Conservation (phyloP, 2,113 vertebrate genomes). For the Dipodomys ordii region DNA sequence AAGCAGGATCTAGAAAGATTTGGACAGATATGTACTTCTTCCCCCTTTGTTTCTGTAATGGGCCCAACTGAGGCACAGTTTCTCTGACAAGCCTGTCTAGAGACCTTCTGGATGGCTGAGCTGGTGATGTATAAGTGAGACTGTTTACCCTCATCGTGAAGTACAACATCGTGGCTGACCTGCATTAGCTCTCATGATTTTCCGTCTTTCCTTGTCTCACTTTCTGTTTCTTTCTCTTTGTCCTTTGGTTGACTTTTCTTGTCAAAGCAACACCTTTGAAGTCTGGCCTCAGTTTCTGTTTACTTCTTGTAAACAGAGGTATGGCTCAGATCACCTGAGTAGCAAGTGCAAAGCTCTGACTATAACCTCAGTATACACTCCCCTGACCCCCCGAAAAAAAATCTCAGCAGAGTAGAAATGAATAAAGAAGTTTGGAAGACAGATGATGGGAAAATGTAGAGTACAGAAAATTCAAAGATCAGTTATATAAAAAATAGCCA, state of each 20-base stretch:
- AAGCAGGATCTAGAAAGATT: neutral
- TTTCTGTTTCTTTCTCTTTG: neutral
- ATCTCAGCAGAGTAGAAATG: no score
- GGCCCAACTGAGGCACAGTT: neutral
- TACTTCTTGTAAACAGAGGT: neutral
- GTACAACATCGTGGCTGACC: neutral
- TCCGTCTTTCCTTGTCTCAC: neutral
- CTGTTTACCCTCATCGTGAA: neutral
- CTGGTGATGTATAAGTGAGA: neutral
- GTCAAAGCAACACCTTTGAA: neutral
- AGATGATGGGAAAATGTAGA: neutral
- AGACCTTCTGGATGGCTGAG: neutral
- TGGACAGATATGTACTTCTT: neutral
- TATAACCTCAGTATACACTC: no score
- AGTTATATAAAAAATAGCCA: conserved; percentile 4
- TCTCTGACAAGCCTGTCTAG: neutral
- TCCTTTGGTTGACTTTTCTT: neutral
- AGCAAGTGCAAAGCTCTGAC: no score
- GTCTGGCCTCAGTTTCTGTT: neutral
- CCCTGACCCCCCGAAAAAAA: no score
- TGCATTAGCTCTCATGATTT: neutral
- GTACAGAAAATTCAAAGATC: neutral
- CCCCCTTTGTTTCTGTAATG: neutral
- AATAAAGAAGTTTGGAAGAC: neutral
- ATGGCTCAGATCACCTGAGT: no score